Evolutionary conservation across 2,797 vertebrate genomes (phyloP).

Genomic region (Acomys russatus): DNA sequence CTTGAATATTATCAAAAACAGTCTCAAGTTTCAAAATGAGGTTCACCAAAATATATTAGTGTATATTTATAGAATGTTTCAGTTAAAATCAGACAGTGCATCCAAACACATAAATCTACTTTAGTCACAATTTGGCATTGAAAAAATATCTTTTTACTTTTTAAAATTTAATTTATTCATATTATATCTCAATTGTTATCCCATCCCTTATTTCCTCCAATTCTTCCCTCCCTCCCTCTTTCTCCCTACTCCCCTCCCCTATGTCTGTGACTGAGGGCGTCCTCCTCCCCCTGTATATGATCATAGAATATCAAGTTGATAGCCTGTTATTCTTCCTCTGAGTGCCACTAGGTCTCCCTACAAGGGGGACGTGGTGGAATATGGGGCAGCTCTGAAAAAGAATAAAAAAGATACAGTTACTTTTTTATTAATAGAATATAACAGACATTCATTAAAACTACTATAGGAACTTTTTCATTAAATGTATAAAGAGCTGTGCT

Average conservation of each 20-base stretch:
- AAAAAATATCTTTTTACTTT: too few relatives aligned
- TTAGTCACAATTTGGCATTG: constrained; percentile 58
- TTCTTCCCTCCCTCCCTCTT: too few relatives aligned
- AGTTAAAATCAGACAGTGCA: constrained; percentile 75
- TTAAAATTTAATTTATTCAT: too few relatives aligned
- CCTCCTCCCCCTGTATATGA: too few relatives aligned
- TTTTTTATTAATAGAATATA: constrained; percentile 75
- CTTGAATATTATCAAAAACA: constrained; percentile 79
- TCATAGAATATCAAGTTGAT: too few relatives aligned
- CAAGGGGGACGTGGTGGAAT: too few relatives aligned
- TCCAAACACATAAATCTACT: constrained; percentile 63
- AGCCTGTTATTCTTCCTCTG: too few relatives aligned
- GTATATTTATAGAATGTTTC: constrained; percentile 56
- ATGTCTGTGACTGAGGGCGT: too few relatives aligned
- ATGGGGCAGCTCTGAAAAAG: constrained; percentile 28
- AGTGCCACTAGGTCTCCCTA: too few relatives aligned
- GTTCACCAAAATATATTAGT: constrained; percentile 66
- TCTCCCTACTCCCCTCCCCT: too few relatives aligned
- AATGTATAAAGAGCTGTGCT: background rate
- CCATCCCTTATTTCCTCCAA: too few relatives aligned
- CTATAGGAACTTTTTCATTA: constrained; percentile 35
- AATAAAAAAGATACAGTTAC: background rate
- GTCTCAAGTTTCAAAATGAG: constrained; percentile 76
- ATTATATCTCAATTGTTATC: too few relatives aligned
- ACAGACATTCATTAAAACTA: constrained; percentile 51